Evolutionary conservation across 2,888 invertebrate genomes (phyloP), one percentile per base, ranked within the genome.

Genomic region (Stictocephala bisonia): DNA sequence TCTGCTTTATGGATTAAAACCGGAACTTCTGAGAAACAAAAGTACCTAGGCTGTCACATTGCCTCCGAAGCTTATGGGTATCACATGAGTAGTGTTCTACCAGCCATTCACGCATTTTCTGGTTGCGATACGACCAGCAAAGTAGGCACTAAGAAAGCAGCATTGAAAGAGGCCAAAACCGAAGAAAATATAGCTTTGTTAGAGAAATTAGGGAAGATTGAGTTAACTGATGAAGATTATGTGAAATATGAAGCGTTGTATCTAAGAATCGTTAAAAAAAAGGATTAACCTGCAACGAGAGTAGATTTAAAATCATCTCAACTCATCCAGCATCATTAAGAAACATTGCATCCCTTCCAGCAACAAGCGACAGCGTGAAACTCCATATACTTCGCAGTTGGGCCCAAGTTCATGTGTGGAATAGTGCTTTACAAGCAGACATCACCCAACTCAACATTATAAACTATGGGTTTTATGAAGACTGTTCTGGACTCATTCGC

Each of bases 1-100:
- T 29, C 27, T 29, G 64, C 40, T 20, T 40, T 64, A 40, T 64
- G 64, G 64, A 64, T 64, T 20, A 64, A 64, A 64, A 40, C 22
- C 40, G 40, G 64, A 35, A 20, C 22, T 40, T 11, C 24, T n/a
- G 64, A 24, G 1, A 64, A 64, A 64, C 35, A 27, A 64, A 64
- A 20, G 40, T 35, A 20, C 40, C 2, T 58, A 7, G 58, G 58
- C 27, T 58, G 58, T 58, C 58, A 58, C 31, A 15, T 58, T 20
- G 40, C 64, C 1, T 27, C 58, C 3, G 64, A 64, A 27, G 29
- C 22, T 40, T 40, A 24, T 40, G 64, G 64, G 20, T 35, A 35
- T 35, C 35, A 35, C 13, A 35, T 11, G 7, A 35, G 35, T 11
- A 35, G 35, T 35, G 35, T 35, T 35, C 35, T 35, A n/a, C n/a